A percentile compares a stretch with the other conserved stretches of the same genome.
phyloP scores from a whole-genome alignment of 2,888 invertebrate species.

The Dynastes maya region DNA sequence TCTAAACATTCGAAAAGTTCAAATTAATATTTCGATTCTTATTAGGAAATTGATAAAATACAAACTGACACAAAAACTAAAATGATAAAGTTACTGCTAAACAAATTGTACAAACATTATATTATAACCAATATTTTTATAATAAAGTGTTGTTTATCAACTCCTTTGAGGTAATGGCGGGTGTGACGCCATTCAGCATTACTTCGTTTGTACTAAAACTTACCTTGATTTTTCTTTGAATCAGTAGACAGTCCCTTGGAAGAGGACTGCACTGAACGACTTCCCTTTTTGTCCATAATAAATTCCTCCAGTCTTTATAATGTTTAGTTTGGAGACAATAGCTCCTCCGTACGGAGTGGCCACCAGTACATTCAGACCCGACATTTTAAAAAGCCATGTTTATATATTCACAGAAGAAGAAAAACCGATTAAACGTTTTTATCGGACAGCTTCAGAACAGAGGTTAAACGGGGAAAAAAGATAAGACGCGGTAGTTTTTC shows the following conservation, averaged over 20 bases:
- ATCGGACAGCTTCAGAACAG: conserved; percentile 60
- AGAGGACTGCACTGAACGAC: conserved; percentile 79
- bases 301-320: conserved; percentile 62
- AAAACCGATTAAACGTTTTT: conserved; percentile 65
- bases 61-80: too few species aligned
- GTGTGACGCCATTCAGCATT: conserved; percentile 38
- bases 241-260: conserved; percentile 83
- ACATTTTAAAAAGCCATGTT: conserved; percentile 91
- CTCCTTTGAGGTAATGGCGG: conserved; percentile 13
- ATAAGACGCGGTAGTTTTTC: conserved; percentile 50
- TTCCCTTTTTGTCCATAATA: conserved; percentile 84
- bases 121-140: too few species aligned
- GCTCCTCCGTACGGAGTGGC: conserved; percentile 84
- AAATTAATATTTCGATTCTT: neutral
- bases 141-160: neutral
- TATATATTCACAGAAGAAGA: conserved; percentile 75
- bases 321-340: conserved; percentile 72
- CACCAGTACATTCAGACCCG: conserved; percentile 78
- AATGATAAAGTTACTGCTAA: too few species aligned
- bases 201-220: conserved; percentile 60
- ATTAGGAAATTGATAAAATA: too few species aligned
- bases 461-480: conserved; percentile 44
- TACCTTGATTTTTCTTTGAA: conserved; percentile 83
- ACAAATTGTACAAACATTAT: too few species aligned
- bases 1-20: conserved; percentile 64